Evolutionary conservation across 2,888 invertebrate species (phyloP).

Genomic region (Pterobdella sp.): DNA sequence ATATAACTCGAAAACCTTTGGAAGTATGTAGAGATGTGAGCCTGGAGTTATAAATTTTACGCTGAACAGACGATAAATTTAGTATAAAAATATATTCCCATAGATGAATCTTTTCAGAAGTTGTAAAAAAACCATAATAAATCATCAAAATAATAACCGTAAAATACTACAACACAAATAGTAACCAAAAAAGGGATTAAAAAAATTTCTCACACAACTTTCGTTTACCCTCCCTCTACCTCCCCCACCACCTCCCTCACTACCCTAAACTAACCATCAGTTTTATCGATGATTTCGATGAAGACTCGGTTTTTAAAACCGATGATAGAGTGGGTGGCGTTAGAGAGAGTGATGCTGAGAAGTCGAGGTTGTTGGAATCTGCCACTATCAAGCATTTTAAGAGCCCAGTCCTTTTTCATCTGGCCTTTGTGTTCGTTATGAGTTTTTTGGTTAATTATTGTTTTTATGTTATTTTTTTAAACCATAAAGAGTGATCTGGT

Average conservation of each 20-base stretch:
- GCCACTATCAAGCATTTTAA: neutral
- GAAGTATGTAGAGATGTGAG: too few species aligned
- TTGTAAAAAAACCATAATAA: too few species aligned
- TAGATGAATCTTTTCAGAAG: too few species aligned
- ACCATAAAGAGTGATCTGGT: neutral
- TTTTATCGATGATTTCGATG: slow-evolving; percentile 13
- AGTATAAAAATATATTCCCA: too few species aligned
- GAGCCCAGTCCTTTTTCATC: slow-evolving; percentile 7
- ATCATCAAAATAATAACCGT: too few species aligned
- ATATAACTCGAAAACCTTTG: too few species aligned
- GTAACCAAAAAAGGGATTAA: too few species aligned
- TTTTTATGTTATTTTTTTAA: neutral
- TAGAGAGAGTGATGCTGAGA: slow-evolving; percentile 12
- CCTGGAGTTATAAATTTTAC: too few species aligned
- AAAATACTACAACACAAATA: too few species aligned
- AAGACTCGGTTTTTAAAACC: neutral
- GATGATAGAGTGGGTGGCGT: slow-evolving; percentile 12
- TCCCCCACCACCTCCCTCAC: neutral
- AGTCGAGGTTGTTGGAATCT: neutral
- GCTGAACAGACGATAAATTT: too few species aligned
- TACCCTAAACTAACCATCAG: slow-evolving; percentile 19
- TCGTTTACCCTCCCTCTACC: too few species aligned
- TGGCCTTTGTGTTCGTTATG: neutral
- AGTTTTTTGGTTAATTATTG: neutral
- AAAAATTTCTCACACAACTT: too few species aligned